Evolutionary conservation across 2,797 vertebrate species (phyloP).

Genomic region (Vespertilio murinus): DNA sequence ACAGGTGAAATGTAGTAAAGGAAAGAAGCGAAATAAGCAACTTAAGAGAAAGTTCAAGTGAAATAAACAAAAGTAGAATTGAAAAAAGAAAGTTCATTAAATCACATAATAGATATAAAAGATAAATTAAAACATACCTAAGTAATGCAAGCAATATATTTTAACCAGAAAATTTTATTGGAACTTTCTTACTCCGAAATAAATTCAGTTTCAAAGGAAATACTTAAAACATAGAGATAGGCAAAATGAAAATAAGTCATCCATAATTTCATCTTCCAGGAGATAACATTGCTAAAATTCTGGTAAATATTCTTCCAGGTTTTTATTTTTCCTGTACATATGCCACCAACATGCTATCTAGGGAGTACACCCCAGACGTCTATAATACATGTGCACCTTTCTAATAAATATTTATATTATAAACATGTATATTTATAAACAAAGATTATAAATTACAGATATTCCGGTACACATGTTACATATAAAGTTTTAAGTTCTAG

Average conservation of each 20-base stretch:
- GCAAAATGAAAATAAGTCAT: not conserved
- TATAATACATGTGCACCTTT: not conserved
- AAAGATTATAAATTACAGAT: not conserved
- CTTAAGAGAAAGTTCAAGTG: not conserved
- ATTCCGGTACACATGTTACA: not conserved
- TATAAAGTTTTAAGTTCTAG: not conserved
- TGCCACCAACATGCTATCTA: not conserved
- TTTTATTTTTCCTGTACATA: not conserved
- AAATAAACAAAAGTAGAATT: not conserved
- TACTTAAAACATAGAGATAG: conserved; percentile 1
- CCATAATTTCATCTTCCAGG: not conserved
- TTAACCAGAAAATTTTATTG: not conserved
- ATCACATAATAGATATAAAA: not conserved
- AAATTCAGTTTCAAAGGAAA: conserved; percentile 4
- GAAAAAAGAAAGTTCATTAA: not conserved
- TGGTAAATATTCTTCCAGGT: not conserved
- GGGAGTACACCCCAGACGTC: not conserved
- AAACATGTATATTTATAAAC: not conserved
- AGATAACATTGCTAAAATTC: not conserved
- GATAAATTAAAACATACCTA: not conserved
- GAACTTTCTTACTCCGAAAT: not conserved
- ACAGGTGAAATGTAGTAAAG: not conserved
- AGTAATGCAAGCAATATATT: not conserved
- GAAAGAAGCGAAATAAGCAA: not conserved
- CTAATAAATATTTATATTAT: not conserved